phyloP scores from a whole-genome alignment of 2,113 vertebrate species.

The Capricornis sumatraensis region DNA sequence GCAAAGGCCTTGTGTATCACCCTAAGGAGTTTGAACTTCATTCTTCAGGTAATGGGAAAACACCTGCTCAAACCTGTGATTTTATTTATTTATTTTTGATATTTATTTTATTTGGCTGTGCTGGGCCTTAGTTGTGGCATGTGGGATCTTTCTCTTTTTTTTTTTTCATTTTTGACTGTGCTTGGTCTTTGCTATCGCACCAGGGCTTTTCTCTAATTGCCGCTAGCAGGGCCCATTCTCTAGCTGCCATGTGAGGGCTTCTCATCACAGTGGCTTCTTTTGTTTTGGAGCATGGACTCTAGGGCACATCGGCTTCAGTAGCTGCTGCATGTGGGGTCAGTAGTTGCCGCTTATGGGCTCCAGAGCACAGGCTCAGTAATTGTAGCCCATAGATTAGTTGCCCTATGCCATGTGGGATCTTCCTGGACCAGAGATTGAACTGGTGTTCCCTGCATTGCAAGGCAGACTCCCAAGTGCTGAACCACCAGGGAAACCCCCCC shows the following conservation, averaged over 20 bases:
- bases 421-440: neutral
- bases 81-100: neutral
- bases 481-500: neutral
- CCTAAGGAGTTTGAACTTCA: neutral
- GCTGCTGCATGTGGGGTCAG: neutral
- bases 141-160: neutral
- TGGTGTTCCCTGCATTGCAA: neutral
- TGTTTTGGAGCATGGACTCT: neutral
- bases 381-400: neutral
- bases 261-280: neutral
- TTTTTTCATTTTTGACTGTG: neutral
- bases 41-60: neutral
- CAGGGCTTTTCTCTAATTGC: neutral
- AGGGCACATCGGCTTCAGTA: neutral
- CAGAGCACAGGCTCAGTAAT: neutral
- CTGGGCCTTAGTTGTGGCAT: neutral
- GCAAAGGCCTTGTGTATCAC: neutral
- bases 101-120: neutral
- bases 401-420: neutral
- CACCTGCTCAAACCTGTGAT: neutral
- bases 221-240: neutral
- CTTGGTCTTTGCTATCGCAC: neutral
- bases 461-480: neutral
- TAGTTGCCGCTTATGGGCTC: neutral
- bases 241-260: neutral